Evolutionary conservation across 2,113 vertebrate species (phyloP).

Genomic region (Xiphophorus hellerii): DNA sequence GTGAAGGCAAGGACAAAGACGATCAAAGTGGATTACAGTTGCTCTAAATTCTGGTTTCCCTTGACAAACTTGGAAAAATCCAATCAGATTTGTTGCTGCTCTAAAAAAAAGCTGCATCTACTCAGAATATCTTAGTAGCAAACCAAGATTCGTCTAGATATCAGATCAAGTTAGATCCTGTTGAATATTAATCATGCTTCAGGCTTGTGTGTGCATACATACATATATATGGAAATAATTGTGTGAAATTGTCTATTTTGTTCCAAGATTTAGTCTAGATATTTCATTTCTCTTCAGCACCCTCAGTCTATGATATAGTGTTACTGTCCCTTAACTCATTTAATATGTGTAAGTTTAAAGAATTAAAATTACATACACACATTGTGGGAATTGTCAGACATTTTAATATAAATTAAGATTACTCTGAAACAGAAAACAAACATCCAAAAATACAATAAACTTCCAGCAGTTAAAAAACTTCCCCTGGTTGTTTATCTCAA

Average conservation of each 20-base stretch:
- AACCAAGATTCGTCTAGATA: no score
- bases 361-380: background rate
- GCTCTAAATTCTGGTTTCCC: background rate
- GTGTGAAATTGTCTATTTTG: background rate
- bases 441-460: conserved; percentile 74
- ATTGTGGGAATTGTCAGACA: conserved; percentile 56
- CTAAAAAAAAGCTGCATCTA: no score
- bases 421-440: conserved; percentile 70
- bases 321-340: background rate
- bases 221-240: no score
- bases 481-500: conserved; percentile 62
- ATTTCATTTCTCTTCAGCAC: background rate
- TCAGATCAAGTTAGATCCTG: background rate
- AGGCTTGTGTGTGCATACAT: no score
- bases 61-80: background rate
- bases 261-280: conserved; percentile 17
- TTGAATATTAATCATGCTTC: no score
- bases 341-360: background rate
- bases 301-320: background rate
- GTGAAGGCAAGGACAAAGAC: background rate
- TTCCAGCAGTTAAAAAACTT: conserved; percentile 76
- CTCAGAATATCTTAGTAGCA: no score
- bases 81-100: no score
- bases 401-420: conserved; percentile 82
- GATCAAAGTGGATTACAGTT: background rate